Percentiles rank a stretch among this genome's conserved stretches.
Evolutionary conservation across 1,140 invertebrate species (phyloP).

Genomic region (Drosophila kikkawai): DNA sequence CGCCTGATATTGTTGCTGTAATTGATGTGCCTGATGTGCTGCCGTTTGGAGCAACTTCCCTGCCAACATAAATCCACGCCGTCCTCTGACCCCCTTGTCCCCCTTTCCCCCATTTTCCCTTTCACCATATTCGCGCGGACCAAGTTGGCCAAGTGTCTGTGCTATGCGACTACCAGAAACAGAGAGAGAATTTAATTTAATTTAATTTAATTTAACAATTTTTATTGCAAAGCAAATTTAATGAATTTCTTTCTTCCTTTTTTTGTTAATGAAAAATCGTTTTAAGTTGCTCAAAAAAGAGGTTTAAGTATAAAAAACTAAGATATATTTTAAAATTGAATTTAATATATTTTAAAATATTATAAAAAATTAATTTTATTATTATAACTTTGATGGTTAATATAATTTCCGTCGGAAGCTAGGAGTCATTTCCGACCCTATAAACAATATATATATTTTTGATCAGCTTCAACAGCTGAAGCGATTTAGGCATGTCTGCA

Average conservation of each 20-base stretch:
- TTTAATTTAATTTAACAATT: conserved; percentile 1
- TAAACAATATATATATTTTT: too few relatives aligned
- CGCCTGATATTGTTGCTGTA: conserved; percentile 51
- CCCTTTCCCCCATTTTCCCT: not conserved
- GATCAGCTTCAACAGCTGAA: too few relatives aligned
- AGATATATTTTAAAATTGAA: too few relatives aligned
- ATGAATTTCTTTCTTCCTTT: not conserved
- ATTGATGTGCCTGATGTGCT: conserved; percentile 68
- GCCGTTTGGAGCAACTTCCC: conserved; percentile 52
- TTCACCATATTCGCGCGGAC: not conserved
- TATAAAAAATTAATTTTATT: too few relatives aligned
- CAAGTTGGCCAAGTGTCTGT: conserved; percentile 11
- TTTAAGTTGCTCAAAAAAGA: too few relatives aligned
- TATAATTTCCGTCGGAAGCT: too few relatives aligned
- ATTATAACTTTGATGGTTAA: too few relatives aligned
- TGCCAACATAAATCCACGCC: conserved; percentile 74
- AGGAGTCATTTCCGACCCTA: too few relatives aligned
- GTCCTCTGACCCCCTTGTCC: conserved; percentile 9
- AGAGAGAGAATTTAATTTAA: not conserved
- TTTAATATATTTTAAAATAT: not conserved
- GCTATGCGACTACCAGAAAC: not conserved
- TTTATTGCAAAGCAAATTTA: not conserved
- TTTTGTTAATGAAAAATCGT: not conserved
- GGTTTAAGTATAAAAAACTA: not conserved
- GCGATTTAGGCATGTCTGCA: too few relatives aligned